Conservation (phyloP, 2,888 invertebrate genomes). For the Taphrorychus bicolor region DNA sequence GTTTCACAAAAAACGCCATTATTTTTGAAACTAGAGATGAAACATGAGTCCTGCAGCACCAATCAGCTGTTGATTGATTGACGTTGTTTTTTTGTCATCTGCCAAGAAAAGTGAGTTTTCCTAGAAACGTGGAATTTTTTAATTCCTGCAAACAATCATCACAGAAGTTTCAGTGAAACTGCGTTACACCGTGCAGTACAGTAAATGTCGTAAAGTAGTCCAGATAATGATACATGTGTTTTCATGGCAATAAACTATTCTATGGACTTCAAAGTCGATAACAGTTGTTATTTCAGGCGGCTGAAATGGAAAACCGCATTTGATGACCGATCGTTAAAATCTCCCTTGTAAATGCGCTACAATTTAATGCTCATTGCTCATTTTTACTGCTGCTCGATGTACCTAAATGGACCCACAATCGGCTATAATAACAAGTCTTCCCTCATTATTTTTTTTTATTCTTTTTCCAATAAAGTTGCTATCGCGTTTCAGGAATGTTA, state of each 20-base stretch:
- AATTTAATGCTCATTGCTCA: background rate
- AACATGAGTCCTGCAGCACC: no score
- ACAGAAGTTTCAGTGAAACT: background rate
- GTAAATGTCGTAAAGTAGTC: no score
- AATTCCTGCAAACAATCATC: no score
- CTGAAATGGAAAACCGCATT: background rate
- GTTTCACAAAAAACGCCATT: no score
- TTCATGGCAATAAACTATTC: background rate
- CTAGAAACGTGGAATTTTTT: no score
- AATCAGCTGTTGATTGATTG: no score
- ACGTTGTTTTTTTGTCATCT: no score
- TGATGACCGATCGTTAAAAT: conserved; percentile 4
- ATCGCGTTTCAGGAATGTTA: no score
- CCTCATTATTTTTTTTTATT: no score
- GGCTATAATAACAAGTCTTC: background rate
- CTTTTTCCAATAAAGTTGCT: no score
- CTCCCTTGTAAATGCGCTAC: background rate
- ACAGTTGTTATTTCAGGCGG: conserved; percentile 10
- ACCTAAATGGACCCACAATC: background rate
- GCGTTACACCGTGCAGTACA: background rate
- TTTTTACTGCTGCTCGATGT: background rate
- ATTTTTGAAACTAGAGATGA: no score
- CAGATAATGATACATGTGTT: background rate
- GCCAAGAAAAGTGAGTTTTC: no score
- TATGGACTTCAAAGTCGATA: conserved; percentile 7